A percentile compares a stretch with the other conserved stretches of the same genome.
phyloP scores from a whole-genome alignment of 2,888 invertebrate genomes.

The Periphyllus acericola region DNA sequence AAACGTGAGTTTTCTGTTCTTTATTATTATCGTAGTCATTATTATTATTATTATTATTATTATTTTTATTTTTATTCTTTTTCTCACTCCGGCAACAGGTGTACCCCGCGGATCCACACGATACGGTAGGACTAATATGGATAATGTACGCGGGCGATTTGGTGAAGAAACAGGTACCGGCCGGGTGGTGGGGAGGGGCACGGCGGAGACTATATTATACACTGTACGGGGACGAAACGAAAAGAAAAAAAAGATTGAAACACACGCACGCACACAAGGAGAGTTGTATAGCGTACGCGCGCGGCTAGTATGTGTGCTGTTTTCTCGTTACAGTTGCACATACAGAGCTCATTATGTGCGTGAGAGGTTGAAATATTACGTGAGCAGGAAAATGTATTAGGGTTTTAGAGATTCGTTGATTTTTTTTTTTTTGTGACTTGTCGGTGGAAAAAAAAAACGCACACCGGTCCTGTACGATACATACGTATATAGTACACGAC shows the following conservation, averaged over 20 bases:
- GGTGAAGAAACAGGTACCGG: slow-evolving; percentile 42
- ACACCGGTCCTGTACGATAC: neutral
- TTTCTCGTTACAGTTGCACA: slow-evolving; percentile 57
- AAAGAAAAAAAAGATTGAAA: slow-evolving; percentile 55
- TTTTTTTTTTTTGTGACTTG: slow-evolving; percentile 27
- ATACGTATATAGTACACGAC: neutral
- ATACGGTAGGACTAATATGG: slow-evolving; percentile 62
- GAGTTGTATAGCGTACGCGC: neutral
- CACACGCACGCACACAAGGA: neutral
- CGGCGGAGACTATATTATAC: neutral
- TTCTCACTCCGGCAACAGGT: slow-evolving; percentile 47
- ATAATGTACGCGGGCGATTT: slow-evolving; percentile 57
- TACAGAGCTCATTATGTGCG: slow-evolving; percentile 53
- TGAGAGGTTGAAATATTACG: slow-evolving; percentile 50
- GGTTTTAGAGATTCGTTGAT: slow-evolving; percentile 29
- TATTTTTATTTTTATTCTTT: slow-evolving; percentile 22
- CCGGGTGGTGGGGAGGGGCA: neutral
- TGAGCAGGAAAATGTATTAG: slow-evolving; percentile 53
- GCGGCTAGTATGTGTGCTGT: slow-evolving; percentile 37
- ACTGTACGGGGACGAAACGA: slow-evolving; percentile 36
- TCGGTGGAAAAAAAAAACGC: slow-evolving; percentile 9
- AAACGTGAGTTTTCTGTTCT: slow-evolving; percentile 62
- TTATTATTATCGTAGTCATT: slow-evolving; percentile 59
- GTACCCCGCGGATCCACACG: slow-evolving; percentile 54
- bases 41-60: slow-evolving; percentile 44